Evolutionary conservation across 2,888 invertebrate species (phyloP), one percentile per base, ranked within the genome.

Genomic region (Lathronympha strigana): DNA sequence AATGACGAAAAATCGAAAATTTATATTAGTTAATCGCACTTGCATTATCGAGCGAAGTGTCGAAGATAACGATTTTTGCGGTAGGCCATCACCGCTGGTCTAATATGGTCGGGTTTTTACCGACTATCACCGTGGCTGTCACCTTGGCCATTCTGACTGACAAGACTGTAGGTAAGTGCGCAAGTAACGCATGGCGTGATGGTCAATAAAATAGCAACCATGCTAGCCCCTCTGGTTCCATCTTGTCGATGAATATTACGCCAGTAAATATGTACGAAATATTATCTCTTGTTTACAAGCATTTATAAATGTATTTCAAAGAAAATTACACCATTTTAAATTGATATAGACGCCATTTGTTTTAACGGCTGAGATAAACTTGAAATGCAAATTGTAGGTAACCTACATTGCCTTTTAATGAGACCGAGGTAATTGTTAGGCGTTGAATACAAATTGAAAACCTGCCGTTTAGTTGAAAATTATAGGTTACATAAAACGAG

Each of bases 281-380:
- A 36, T 19, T 54, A 62, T 62, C 62, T 61, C 36, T 36, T 54
- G 54, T 54, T 62, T 62, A 53, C 53, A 62, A 33, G 45, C 53
- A 25, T 23, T 62, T n/a, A 25, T 55, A 28, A 54, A 54, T 21
- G 45, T 21, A 45, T 45, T 21, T 51, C 31, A 51, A 19, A 13
- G 38, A 38, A 23, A 54, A 54, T 23, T 21, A 23, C 53, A 51
- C 19, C 8, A 17, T 45, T 45, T 45, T 21, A 21, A 45, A 45
- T 53, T 40, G 8, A 63, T 33, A 36, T 45, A 45, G 36, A 17
- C 50, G 31, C 33, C 6, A 50, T 57, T 50, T 63, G 57, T 49
- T 55, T 49, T 31, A 9, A 62, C 36, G 25, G 21, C 9, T 15
- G 25, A 38, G 33, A 19, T 21, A 31, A 50, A 57, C 55, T 63